phyloP scores from a whole-genome alignment of 2,797 vertebrate genomes.

The Prionace glauca region DNA sequence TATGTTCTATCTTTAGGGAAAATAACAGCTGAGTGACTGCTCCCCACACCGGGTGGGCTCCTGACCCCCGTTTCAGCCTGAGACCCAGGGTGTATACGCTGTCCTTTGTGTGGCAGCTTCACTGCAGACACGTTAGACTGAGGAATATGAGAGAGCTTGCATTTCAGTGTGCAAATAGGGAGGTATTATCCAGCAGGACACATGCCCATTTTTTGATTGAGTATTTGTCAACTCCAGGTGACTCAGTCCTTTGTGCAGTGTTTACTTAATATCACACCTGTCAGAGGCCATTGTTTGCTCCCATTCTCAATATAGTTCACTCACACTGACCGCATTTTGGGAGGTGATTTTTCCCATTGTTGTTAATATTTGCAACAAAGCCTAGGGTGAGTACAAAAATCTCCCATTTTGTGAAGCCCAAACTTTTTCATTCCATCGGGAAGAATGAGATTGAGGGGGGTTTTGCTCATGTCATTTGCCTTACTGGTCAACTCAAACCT shows the following conservation, averaged over 20 bases:
- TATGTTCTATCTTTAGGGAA: too few species aligned
- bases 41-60: too few species aligned
- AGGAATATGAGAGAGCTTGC: neutral
- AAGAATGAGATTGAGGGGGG: neutral
- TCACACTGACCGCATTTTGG: neutral
- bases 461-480: neutral
- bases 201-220: neutral
- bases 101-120: too few species aligned
- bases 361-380: neutral
- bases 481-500: neutral
- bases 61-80: too few species aligned
- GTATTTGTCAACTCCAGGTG: neutral
- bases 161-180: neutral
- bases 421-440: neutral
- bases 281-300: neutral
- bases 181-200: neutral
- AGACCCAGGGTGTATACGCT: too few species aligned
- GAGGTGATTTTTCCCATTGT: neutral
- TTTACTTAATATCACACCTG: neutral
- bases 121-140: too few species aligned
- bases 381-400: neutral
- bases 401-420: neutral
- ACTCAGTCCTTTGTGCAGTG: too few species aligned
- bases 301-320: neutral
- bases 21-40: too few species aligned